phyloP scores from a whole-genome alignment of 2,797 vertebrate species.

The Crenichthys baileyi region DNA sequence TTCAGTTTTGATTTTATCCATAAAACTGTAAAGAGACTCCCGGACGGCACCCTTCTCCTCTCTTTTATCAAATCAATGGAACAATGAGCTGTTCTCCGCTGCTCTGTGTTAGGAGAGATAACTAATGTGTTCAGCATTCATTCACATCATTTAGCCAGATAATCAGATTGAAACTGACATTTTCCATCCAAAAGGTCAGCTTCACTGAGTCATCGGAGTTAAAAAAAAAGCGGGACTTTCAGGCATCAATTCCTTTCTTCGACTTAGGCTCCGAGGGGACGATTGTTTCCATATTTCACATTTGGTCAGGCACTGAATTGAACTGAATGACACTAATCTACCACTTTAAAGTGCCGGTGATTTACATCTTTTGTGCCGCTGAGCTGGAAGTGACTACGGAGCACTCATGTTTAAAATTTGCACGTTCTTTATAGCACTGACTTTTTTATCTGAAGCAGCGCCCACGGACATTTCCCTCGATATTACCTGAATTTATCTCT shows the following conservation, averaged over 20 bases:
- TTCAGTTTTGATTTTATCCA: conserved; percentile 9
- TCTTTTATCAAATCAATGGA: background rate
- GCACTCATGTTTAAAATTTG: background rate
- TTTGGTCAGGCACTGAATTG: background rate
- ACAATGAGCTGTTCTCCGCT: background rate
- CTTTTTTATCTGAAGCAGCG: background rate
- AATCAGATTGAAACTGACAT: conserved; percentile 4
- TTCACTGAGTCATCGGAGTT: background rate
- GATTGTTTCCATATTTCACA: conserved; percentile 4
- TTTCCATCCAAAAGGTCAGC: conserved; percentile 11
- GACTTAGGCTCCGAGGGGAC: background rate
- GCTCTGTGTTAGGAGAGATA: background rate
- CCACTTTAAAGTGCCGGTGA: background rate
- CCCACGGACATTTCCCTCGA: background rate
- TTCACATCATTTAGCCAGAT: conserved; percentile 6
- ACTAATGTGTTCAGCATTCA: background rate
- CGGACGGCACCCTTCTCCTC: background rate
- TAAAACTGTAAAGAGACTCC: background rate
- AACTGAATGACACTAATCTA: background rate
- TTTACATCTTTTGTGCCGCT: background rate
- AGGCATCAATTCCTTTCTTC: background rate
- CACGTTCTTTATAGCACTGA: background rate
- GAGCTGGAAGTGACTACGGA: background rate
- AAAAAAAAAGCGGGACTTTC: background rate
- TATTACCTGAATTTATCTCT: background rate